Evolutionary conservation across 1,140 invertebrate genomes (phyloP).

Genomic region (Halictus rubicundus): DNA sequence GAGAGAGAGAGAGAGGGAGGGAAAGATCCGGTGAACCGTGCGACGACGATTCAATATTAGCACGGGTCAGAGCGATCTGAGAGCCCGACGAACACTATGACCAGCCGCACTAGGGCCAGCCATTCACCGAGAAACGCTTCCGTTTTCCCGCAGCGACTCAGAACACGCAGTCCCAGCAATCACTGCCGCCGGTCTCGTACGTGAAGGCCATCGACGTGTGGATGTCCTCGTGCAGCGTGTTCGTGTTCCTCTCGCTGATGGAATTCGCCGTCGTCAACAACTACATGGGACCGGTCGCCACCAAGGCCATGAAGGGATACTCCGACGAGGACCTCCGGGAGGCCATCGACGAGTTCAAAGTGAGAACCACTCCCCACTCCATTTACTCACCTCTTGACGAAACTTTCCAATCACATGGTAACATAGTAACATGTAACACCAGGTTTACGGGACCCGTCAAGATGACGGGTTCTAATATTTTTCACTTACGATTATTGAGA

Average conservation of each 20-base stretch:
- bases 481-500: no score
- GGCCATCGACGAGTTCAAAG: slow-evolving; percentile 89
- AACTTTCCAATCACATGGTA: no score
- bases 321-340: slow-evolving; percentile 90
- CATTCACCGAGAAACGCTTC: background rate
- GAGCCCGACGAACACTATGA: background rate
- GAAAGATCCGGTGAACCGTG: background rate
- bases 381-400: no score
- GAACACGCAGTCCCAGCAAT: slow-evolving; percentile 94
- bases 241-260: slow-evolving; percentile 95
- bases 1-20: no score
- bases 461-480: no score
- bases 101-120: no score
- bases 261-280: slow-evolving; percentile 96
- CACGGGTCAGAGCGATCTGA: background rate
- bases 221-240: slow-evolving; percentile 96
- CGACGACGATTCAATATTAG: slow-evolving; percentile 16
- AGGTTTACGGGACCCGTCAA: no score
- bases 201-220: slow-evolving; percentile 96
- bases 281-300: slow-evolving; percentile 93
- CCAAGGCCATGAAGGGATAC: slow-evolving; percentile 94
- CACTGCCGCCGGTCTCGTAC: slow-evolving; percentile 93
- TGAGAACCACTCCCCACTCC: slow-evolving; percentile 69
- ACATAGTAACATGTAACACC: no score
- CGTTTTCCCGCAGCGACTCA: slow-evolving; percentile 86